Evolutionary conservation across 2,797 vertebrate genomes (phyloP), one percentile per base, ranked within the genome.

Genomic region (Clarias pachynema): DNA sequence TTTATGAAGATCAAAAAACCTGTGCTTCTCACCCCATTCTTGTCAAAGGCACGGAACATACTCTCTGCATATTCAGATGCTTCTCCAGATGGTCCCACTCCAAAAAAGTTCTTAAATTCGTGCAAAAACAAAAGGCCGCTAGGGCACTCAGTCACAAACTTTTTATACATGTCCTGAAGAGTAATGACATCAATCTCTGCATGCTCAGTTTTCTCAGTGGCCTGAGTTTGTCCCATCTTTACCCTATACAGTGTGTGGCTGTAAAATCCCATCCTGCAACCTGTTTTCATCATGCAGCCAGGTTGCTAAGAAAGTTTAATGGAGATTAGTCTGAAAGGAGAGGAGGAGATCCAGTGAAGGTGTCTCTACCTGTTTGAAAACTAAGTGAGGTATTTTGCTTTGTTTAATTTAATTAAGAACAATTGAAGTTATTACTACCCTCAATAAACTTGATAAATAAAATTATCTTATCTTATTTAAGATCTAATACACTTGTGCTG

Each of bases 31-130:
- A 95, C 93, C 95, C 93, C 93, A n/a, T 96, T 95, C 81, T 85
- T 95, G 90, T 96, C 95, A 88, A 95, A 95, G 1, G 92, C 94
- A 70, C 93, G 91, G 85, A 96, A 95, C 93, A 95, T 93, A 79
- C 85, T 92, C 83, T 96, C 94, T 0, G 93, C 93, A 34, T 94
- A 95, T 1, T 96, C 94, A 0, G 94, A 93, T 0, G 92, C 93
- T 86, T 96, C 94, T 9, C 93, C 94, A 2, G 92, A 92, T 0
- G 91, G 85, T 16, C 93, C 88, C 10, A 96, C 91, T 0, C 93
- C 93, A 37, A 96, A 96, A 89, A 96, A 95, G 15, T 90, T 91
- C 84, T 95, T 96, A 86, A 95, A 96, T 90, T 95, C 94, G 0
- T 95, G 94, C 37, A 95, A 87, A 68, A 94, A 94, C 56, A 95